These are phyloP conservation scores for Urocitellus parryii DNA, from an alignment of 2,113 vertebrate species.

Conservation along the genomic window DNA sequence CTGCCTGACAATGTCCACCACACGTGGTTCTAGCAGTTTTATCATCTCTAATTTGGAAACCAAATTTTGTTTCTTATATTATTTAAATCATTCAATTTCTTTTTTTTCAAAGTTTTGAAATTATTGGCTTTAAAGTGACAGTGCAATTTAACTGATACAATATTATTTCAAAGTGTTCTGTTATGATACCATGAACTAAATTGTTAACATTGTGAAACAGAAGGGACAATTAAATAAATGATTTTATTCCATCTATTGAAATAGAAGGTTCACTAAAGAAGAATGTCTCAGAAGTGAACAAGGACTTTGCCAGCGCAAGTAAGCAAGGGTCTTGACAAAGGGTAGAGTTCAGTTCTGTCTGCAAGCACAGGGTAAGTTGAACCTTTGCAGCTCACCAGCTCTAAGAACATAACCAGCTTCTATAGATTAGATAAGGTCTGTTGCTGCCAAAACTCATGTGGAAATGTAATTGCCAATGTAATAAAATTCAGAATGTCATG, in stretches of 20 bases:
- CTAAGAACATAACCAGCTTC: neutral
- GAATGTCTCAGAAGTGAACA: neutral
- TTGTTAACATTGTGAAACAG: neutral
- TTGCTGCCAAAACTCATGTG: neutral
- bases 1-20: neutral
- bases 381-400: neutral
- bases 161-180: neutral
- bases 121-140: neutral
- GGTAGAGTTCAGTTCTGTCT: neutral
- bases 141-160: neutral
- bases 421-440: neutral
- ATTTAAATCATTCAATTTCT: neutral
- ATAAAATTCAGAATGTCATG: neutral
- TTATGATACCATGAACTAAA: neutral
- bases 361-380: neutral
- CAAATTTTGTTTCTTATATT: neutral
- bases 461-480: neutral
- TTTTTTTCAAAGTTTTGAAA: neutral
- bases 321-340: neutral
- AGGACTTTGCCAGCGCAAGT: neutral
- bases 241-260: neutral
- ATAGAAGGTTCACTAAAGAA: neutral
- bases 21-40: neutral
- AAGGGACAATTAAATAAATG: neutral
- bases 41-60: slow-evolving; percentile 2